phyloP scores from a whole-genome alignment of 2,113 vertebrate genomes.

The Gambusia holbrooki region DNA sequence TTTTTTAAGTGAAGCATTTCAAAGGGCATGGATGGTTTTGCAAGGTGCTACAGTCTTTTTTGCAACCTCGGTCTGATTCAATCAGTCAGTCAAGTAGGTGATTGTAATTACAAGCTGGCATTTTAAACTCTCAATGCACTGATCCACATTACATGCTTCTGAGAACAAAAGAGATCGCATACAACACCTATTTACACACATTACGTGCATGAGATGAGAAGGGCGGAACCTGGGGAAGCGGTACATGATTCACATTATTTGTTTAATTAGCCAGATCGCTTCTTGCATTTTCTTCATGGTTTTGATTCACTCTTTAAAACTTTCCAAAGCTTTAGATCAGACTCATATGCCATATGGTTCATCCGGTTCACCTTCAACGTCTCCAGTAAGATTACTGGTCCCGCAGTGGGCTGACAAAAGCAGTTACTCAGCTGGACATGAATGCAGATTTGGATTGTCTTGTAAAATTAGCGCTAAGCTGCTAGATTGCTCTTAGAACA shows the following conservation, averaged over 20 bases:
- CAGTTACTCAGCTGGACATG: constrained; percentile 14
- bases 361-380: constrained; percentile 23
- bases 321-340: background rate
- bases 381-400: constrained; percentile 17
- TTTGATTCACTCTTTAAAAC: background rate
- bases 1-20: background rate
- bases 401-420: constrained; percentile 10
- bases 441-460: constrained; percentile 33
- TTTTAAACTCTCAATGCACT: constrained; percentile 26
- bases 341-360: constrained; percentile 1
- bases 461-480: constrained; percentile 44
- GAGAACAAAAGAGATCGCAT: background rate
- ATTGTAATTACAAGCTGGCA: constrained; percentile 28
- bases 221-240: background rate
- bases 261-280: too few relatives aligned
- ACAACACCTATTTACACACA: constrained; percentile 39
- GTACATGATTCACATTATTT: background rate
- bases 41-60: background rate
- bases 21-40: background rate
- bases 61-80: background rate
- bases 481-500: constrained; percentile 40
- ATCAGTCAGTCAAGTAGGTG: background rate
- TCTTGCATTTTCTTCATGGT: background rate
- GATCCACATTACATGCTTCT: constrained; percentile 33
- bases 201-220: constrained; percentile 41